Conservation (phyloP, 2,113 vertebrate genomes). For the Gallinago paraguaiae region DNA sequence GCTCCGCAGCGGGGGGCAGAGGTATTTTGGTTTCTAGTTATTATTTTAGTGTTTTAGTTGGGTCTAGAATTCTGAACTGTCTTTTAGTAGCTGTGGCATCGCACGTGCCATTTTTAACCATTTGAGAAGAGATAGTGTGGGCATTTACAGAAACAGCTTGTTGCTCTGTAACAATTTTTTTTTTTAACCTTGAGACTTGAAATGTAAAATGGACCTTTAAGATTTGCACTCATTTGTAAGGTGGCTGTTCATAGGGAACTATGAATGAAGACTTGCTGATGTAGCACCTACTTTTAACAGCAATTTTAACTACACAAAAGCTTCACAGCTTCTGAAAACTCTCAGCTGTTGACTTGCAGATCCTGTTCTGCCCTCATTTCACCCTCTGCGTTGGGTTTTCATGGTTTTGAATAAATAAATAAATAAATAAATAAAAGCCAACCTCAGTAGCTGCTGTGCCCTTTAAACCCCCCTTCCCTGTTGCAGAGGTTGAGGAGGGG, state of each 20-base stretch:
- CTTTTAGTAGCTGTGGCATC: conserved; percentile 67
- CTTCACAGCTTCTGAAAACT: conserved; percentile 53
- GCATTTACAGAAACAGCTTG: conserved; percentile 67
- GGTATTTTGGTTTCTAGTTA: conserved; percentile 46
- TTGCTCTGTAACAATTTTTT: conserved; percentile 64
- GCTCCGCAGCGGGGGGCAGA: conserved; percentile 23
- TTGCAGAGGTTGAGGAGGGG: conserved; percentile 6
- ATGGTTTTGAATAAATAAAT: conserved; percentile 50
- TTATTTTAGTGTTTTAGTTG: conserved; percentile 66
- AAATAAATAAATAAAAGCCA: conserved; percentile 9
- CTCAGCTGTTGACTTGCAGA: conserved; percentile 64
- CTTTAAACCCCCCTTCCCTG: conserved; percentile 34
- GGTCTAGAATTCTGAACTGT: conserved; percentile 53
- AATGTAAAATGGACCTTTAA: conserved; percentile 70
- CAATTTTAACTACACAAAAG: conserved; percentile 61
- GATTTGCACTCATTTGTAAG: conserved; percentile 73
- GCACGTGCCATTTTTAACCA: conserved; percentile 63
- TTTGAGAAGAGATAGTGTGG: conserved; percentile 62
- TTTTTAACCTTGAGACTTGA: conserved; percentile 74
- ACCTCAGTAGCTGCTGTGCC: conserved; percentile 68
- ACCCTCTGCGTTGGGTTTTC: conserved; percentile 58
- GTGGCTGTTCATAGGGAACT: conserved; percentile 61
- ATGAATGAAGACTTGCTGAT: conserved; percentile 66
- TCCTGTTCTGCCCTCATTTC: conserved; percentile 48
- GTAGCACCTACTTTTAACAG: conserved; percentile 69